Evolutionary conservation across 2,888 invertebrate genomes (phyloP), one percentile per base, ranked within the genome.

Genomic region (Chalcosyrphus nemorum): DNA sequence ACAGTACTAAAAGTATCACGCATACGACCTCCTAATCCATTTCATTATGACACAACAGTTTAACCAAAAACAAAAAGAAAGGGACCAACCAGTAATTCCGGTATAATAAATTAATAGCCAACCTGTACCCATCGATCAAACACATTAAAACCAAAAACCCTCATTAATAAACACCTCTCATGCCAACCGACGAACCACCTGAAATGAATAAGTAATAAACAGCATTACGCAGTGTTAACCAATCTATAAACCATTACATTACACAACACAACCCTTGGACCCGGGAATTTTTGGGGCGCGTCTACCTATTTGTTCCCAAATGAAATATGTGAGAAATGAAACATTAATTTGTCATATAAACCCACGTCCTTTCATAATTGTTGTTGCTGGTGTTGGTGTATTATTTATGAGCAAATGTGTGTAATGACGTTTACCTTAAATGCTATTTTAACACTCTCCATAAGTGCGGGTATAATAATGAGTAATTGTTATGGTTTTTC

Each of bases 341-440:
- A 15, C 56, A 56, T 56, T 70, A 21, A 56, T 56, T 56, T 70
- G 45, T 70, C 68, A 70, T 11, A 21, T n/a, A 32, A 27, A 9
- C 29, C 32, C 32, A 9, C 32, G 9, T n/a, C n/a, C 32, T 29
- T 4, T 7, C 27, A 43, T 9, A 41, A 21, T 6, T 41, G 15
- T 21, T 32, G 41, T 29, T 43, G 38, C n/a, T 15, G 41, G 41
- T n/a, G n/a, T n/a, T n/a, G n/a, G n/a, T 29, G 68, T 54, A 56
- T 56, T 68, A 68, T 68, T 68, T 68, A 68, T 56, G 68, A 27
- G 7, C 41, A 43, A n/a, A 27, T 29, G 68, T 54, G 17, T 56
- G 43, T 41, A 57, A 54, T 56, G 68, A 66, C 54, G 24, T 54
- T 68, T 43, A 29, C 41, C 54, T 29, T 56, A 54, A 68, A 56